Percentiles rank a stretch among this genome's conserved stretches.
Evolutionary conservation across 2,113 vertebrate species (phyloP).

Genomic region (Lutjanus erythropterus): DNA sequence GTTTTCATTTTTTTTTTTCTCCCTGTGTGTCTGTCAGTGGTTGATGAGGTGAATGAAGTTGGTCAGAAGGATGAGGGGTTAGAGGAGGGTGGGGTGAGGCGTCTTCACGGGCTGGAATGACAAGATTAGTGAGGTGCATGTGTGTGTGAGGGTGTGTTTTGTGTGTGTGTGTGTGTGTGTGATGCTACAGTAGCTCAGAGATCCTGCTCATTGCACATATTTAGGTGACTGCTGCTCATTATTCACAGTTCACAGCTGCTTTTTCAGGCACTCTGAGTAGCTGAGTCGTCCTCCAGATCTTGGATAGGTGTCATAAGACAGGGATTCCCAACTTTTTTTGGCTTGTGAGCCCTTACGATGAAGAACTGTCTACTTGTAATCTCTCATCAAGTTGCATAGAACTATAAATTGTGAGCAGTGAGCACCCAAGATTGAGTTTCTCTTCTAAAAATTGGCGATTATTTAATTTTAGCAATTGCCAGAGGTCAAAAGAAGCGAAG

Average conservation of each 20-base stretch:
- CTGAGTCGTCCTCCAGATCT: slow-evolving; percentile 57
- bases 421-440: not conserved
- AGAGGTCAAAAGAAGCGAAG: not conserved
- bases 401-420: not conserved
- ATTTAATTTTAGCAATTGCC: not conserved
- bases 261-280: slow-evolving; percentile 35
- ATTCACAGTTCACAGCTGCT: slow-evolving; percentile 62
- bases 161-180: slow-evolving; percentile 7
- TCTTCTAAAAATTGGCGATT: not conserved
- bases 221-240: slow-evolving; percentile 58
- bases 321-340: slow-evolving; percentile 24
- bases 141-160: slow-evolving; percentile 14
- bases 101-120: slow-evolving; percentile 37
- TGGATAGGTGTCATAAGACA: slow-evolving; percentile 18
- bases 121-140: slow-evolving; percentile 65
- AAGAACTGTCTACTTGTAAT: not conserved
- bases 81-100: slow-evolving; percentile 10
- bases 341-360: not conserved
- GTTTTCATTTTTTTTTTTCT: slow-evolving; percentile 28
- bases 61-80: slow-evolving; percentile 28
- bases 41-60: slow-evolving; percentile 68
- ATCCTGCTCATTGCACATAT: slow-evolving; percentile 48
- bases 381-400: not conserved
- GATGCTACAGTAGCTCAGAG: slow-evolving; percentile 51
- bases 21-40: slow-evolving; percentile 35